Conservation (phyloP, 2,113 vertebrate genomes). For the Ailuropoda melanoleuca region DNA sequence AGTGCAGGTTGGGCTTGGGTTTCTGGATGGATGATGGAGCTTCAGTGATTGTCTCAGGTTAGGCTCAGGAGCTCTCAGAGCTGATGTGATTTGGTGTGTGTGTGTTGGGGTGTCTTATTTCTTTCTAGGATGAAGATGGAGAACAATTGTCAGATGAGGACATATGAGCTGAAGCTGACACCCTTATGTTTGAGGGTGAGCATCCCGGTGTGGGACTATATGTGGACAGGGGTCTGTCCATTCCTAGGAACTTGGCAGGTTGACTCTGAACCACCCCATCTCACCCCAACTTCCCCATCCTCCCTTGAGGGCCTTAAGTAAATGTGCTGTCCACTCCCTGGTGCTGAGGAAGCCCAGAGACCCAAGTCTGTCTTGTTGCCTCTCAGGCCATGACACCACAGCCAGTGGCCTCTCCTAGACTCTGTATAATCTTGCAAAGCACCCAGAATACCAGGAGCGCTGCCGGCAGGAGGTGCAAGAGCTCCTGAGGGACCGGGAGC, state of each 20-base stretch:
- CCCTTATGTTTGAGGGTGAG: slow-evolving; percentile 95
- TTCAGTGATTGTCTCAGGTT: neutral
- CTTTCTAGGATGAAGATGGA: slow-evolving; percentile 89
- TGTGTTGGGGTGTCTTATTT: neutral
- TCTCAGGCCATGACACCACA: slow-evolving; percentile 76
- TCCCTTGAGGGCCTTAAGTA: neutral
- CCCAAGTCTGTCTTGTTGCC: neutral
- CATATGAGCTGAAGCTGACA: slow-evolving; percentile 90
- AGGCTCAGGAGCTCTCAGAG: neutral
- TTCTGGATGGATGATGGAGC: neutral
- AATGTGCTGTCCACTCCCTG: neutral
- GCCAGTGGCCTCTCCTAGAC: slow-evolving; percentile 77
- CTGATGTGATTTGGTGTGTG: neutral
- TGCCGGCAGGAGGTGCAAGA: slow-evolving; percentile 74
- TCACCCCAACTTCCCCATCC: too few relatives aligned
- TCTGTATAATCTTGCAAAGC: slow-evolving; percentile 75
- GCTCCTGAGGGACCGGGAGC: slow-evolving; percentile 64
- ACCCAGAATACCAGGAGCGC: slow-evolving; percentile 75
- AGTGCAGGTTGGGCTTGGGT: neutral
- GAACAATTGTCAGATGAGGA: slow-evolving; percentile 87
- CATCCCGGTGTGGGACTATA: neutral
- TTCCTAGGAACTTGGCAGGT: neutral
- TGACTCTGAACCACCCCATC: neutral
- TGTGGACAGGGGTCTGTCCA: neutral
- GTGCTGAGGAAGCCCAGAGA: neutral